Base-by-base conservation (phyloP, 2,888 invertebrate genomes). In the Dicyrtomina minuta region DNA sequence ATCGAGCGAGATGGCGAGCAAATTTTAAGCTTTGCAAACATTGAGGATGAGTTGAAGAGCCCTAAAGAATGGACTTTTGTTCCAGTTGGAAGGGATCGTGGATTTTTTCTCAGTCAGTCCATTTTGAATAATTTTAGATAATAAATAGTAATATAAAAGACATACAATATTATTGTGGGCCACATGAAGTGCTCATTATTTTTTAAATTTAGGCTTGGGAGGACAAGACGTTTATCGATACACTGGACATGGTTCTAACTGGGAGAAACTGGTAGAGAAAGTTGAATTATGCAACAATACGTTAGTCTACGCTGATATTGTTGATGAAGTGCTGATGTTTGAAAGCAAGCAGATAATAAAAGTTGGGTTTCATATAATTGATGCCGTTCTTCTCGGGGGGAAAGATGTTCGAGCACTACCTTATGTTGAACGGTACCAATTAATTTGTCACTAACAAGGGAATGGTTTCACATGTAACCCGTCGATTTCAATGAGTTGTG, bases 381-480 rank as follows among this genome's bases (percentile, higher is more conserved):
- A 96, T 81, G 92, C 89, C 0, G 80, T 87, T 75, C 83, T 87
- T 75, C 83, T 93, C 24, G 92, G 90, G 39, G 89, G 89, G 2
- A 85, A 86, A 39, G 87, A 90, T 79, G 85, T 93, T 17, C 85
- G 84, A 55, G 75, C 80, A 8, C 77, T 82, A 44, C 83, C 83
- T 13, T 86, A 91, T 68, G 83, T 83, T 49, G 88, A 90, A 74
- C 88, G 92, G 90, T 89, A 80, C 75, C 78, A 58, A 12, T 44
- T 22, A 12, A 46, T n/a, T 53, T n/a, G n/a, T n/a, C n/a, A n/a
- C n/a, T n/a, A n/a, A n/a, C n/a, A n/a, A n/a, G n/a, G n/a, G n/a
- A n/a, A n/a, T n/a, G n/a, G n/a, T n/a, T n/a, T 59, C 15, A 62
- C 67, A n/a, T n/a, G n/a, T n/a, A n/a, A n/a, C n/a, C n/a, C n/a